Evolutionary conservation across 2,113 vertebrate genomes (phyloP).

Genomic region (Aspiorhynchus laticeps): DNA sequence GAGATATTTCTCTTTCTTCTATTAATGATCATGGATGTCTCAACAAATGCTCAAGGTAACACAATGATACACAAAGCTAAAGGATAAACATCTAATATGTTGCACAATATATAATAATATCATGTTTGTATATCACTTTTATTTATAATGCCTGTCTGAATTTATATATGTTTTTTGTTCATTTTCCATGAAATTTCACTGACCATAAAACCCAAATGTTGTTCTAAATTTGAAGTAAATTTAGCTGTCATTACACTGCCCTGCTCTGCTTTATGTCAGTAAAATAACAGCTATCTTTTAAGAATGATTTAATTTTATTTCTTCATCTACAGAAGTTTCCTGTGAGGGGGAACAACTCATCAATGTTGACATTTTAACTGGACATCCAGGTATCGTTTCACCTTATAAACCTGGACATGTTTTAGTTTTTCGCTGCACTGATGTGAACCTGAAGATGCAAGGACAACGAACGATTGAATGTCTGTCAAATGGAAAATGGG

Average conservation of each 20-base stretch:
- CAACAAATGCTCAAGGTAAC: slow-evolving; percentile 35
- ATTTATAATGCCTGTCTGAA: background rate
- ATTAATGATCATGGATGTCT: background rate
- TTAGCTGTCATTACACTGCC: background rate
- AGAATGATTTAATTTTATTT: background rate
- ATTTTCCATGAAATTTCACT: background rate
- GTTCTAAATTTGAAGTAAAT: background rate
- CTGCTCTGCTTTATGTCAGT: background rate
- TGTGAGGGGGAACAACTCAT: slow-evolving; percentile 6
- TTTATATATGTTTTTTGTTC: background rate
- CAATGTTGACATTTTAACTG: slow-evolving; percentile 19
- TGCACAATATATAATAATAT: background rate
- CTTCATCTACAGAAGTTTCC: background rate
- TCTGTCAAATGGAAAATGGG: slow-evolving; percentile 75
- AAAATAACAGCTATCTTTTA: background rate
- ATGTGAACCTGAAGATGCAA: slow-evolving; percentile 53
- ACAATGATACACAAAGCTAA: background rate
- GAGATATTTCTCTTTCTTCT: background rate
- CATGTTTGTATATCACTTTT: background rate
- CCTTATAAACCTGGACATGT: slow-evolving; percentile 70
- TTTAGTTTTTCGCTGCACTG: slow-evolving; percentile 73
- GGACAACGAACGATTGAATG: slow-evolving; percentile 73
- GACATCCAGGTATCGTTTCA: background rate
- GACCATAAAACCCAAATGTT: background rate
- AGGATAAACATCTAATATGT: background rate